Evolutionary conservation across 2,888 invertebrate genomes (phyloP).

Genomic region (Macrophya alboannulata): DNA sequence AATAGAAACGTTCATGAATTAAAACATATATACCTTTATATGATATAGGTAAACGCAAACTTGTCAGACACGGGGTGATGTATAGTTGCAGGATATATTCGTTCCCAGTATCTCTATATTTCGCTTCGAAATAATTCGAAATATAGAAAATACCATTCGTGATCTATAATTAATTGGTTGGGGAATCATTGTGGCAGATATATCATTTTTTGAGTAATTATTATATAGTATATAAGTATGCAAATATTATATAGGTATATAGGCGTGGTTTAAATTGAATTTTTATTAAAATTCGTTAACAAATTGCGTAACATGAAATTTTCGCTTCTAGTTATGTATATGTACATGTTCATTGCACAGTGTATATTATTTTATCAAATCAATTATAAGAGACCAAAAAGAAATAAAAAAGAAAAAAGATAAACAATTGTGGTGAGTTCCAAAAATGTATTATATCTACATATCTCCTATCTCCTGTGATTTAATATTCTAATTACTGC

Average conservation of each 20-base stretch:
- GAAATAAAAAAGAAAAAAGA: background rate
- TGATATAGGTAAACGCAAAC: background rate
- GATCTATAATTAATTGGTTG: background rate
- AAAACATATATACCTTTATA: background rate
- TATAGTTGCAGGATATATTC: background rate
- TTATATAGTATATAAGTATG: background rate
- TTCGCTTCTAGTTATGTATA: slow-evolving; percentile 37
- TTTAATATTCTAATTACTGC: slow-evolving; percentile 25
- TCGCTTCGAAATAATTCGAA: background rate
- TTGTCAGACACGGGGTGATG: slow-evolving; percentile 11
- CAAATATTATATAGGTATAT: background rate
- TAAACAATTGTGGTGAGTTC: background rate
- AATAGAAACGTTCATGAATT: slow-evolving; percentile 14
- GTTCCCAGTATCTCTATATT: background rate
- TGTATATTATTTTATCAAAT: slow-evolving; percentile 34
- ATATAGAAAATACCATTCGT: background rate
- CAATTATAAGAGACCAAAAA: background rate
- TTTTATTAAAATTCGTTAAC: slow-evolving; percentile 46
- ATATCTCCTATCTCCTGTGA: slow-evolving; percentile 27
- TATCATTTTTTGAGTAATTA: background rate
- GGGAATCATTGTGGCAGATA: background rate
- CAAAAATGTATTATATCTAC: background rate
- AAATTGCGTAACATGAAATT: slow-evolving; percentile 47
- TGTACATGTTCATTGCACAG: slow-evolving; percentile 42
- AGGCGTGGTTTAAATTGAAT: slow-evolving; percentile 33